Evolutionary conservation across 2,888 invertebrate species (phyloP), one percentile per base, ranked within the genome.

Genomic region (Caenorhabditis sp.): DNA sequence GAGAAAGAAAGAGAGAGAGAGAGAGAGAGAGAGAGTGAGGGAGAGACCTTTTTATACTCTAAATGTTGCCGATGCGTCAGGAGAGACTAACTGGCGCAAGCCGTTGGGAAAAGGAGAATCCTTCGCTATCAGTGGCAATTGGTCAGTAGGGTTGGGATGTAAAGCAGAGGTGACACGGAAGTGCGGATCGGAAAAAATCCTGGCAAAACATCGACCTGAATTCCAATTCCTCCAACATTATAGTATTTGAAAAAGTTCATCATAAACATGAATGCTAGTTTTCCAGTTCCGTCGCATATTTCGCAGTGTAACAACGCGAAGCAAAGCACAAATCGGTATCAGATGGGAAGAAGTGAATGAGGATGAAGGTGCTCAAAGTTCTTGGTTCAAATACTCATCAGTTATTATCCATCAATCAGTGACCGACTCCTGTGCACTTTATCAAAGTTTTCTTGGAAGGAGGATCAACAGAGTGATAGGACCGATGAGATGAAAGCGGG

Each of bases 351-450:
- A 9, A 8, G 20, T 37, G 13, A 13, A 37, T 17, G 9, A 13
- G 11, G 6, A n/a, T n/a, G n/a, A n/a, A n/a, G n/a, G n/a, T n/a
- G n/a, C 27, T 13, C 56, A 62, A 35, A 20, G 35, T 52, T 35
- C 53, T 8, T 17, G 41, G 48, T 66, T 50, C 48, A 58, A 46
- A 58, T 48, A 41, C 66, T 50, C 39, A 30, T 48, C 66, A 6
- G 43, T 41, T 48, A 48, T 59, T 59, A 45, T 68, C 68, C 48
- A 68, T 68, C 68, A 68, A 48, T 37, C 35, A 50, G n/a, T 68
- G 66, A 66, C 66, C n/a, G n/a, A 66, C 22, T 35, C 43, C 20
- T 13, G 17, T 68, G 68, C 68, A 68, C 68, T 68, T 68, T 68
- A 68, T 68, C 59, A 59, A 68, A 68, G 56, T 68, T 59, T 68